Conservation (phyloP, 2,888 invertebrate genomes). For the Odontomyia ornata region DNA sequence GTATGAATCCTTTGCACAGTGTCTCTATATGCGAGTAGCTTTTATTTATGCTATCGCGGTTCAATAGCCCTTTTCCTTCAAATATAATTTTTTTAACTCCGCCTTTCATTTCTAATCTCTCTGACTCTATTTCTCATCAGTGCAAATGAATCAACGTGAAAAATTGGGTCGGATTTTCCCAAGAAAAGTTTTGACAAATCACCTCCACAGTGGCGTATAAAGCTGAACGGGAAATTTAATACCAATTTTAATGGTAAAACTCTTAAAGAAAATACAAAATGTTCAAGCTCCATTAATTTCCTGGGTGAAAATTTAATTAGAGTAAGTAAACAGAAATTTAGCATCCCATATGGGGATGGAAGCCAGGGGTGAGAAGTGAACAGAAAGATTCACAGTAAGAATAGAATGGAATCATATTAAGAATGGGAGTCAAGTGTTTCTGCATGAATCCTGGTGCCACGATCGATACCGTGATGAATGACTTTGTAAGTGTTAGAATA, state of each 20-base stretch:
- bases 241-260: neutral
- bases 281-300: neutral
- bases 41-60: too few relatives aligned
- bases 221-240: neutral
- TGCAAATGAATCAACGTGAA: neutral
- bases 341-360: neutral
- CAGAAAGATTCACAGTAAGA: neutral
- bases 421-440: too few relatives aligned
- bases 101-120: neutral
- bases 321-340: constrained; percentile 2
- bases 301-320: constrained; percentile 9
- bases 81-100: neutral
- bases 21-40: too few relatives aligned
- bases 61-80: too few relatives aligned
- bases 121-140: neutral
- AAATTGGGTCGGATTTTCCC: neutral
- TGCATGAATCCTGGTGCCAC: too few relatives aligned
- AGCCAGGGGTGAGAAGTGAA: neutral
- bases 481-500: too few relatives aligned
- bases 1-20: too few relatives aligned
- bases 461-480: too few relatives aligned
- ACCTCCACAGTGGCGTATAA: neutral
- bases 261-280: neutral
- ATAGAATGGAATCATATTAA: too few relatives aligned
- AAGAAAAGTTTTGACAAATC: constrained; percentile 1